Evolutionary conservation across 2,797 vertebrate species (phyloP), one percentile per base, ranked within the genome.

Genomic region (Eptatretus atami): DNA sequence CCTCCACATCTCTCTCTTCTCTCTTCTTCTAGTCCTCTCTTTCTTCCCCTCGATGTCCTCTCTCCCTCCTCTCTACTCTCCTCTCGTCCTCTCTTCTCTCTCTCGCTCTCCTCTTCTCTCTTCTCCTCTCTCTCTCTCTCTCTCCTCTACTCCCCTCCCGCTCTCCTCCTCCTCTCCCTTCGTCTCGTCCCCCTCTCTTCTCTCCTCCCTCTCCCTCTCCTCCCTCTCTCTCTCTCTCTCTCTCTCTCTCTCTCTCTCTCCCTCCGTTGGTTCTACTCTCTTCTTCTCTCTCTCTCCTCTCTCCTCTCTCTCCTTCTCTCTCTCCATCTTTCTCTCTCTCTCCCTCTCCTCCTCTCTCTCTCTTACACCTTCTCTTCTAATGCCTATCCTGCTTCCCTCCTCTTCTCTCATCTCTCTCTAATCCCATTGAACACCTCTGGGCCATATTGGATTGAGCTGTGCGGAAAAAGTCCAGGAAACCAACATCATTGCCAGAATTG

Each of bases 311-410:
- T 52, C 52, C 61, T 12, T 10, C 1, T 10, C 64, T 3, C 9
- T 15, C 64, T 2, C 12, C 53, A 4, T 6, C 65, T 15, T 65
- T 53, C 66, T 65, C 67, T 65, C 52, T 53, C 24, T 15, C 13
- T 66, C 67, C 52, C 55, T 63, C 10, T 19, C 66, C 65, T 53
- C 6, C 25, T 13, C 65, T 53, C 52, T n/a, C n/a, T n/a, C n/a
- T n/a, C n/a, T n/a, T n/a, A n/a, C n/a, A n/a, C n/a, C n/a, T n/a
- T n/a, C n/a, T n/a, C n/a, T n/a, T n/a, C n/a, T n/a, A n/a, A n/a
- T n/a, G n/a, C n/a, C n/a, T n/a, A n/a, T n/a, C n/a, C n/a, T n/a
- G n/a, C n/a, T n/a, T n/a, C n/a, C n/a, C n/a, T n/a, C n/a, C n/a
- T n/a, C n/a, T n/a, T n/a, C n/a, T n/a, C n/a, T n/a, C n/a, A n/a